These are phyloP conservation scores for Brachionus asplanchnoidis DNA, from an alignment of 1,140 invertebrate species.

Conservation along the genomic window DNA sequence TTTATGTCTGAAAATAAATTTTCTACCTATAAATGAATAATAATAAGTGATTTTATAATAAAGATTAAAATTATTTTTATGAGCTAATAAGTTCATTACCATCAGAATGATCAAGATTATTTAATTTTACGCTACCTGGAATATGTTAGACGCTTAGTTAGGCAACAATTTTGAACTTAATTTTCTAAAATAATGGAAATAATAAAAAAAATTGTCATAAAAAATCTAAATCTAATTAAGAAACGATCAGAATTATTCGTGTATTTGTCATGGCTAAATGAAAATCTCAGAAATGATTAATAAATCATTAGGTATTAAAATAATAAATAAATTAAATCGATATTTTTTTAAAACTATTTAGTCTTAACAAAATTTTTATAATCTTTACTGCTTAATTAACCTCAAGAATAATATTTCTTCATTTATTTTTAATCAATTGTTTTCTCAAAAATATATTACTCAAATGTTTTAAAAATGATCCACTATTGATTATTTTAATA, in stretches of 20 bases:
- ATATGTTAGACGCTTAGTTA: neutral
- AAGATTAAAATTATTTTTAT: neutral
- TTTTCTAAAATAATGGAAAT: neutral
- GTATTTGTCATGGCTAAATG: neutral
- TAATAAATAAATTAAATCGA: neutral
- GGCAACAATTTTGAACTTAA: neutral
- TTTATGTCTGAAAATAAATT: too few species aligned
- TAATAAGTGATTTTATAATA: neutral
- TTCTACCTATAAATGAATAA: too few species aligned
- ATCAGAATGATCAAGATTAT: neutral
- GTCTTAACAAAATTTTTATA: neutral
- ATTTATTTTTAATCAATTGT: neutral
- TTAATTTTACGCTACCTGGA: too few species aligned
- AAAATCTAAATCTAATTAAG: neutral
- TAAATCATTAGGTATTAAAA: neutral
- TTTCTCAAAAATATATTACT: neutral
- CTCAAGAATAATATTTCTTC: neutral
- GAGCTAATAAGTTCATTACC: neutral
- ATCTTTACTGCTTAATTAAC: neutral
- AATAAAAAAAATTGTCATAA: neutral
- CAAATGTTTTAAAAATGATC: too few species aligned
- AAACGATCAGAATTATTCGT: neutral
- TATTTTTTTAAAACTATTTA: neutral
- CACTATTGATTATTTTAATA: neutral
- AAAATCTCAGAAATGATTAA: neutral